Percentiles rank a stretch among this genome's conserved stretches.
Evolutionary conservation across 2,797 vertebrate species (phyloP).

Genomic region (Urocyon cinereoargenteus): DNA sequence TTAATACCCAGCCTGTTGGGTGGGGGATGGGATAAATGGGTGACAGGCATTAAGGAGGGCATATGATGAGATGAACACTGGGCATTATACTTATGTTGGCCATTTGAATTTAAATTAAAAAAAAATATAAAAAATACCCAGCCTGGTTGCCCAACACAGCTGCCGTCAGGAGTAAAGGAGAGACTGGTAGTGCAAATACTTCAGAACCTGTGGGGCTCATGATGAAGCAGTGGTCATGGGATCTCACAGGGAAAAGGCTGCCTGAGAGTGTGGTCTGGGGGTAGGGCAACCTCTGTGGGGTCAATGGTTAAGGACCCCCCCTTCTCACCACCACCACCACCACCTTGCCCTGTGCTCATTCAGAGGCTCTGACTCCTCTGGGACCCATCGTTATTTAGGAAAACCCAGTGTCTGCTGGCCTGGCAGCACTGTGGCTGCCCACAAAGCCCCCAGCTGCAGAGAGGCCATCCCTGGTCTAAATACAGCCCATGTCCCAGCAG

Average conservation of each 20-base stretch:
- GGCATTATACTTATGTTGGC: too few relatives aligned
- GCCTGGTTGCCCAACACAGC: not conserved
- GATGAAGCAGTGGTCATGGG: not conserved
- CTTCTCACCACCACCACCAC: not conserved
- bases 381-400: not conserved
- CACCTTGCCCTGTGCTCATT: not conserved
- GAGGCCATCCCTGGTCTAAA: not conserved
- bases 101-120: too few relatives aligned
- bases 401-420: not conserved
- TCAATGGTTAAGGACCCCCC: not conserved
- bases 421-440: not conserved
- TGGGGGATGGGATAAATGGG: too few relatives aligned
- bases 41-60: too few relatives aligned
- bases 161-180: not conserved
- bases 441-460: not conserved
- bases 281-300: rapidly evolving
- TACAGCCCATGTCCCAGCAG: not conserved
- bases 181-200: not conserved
- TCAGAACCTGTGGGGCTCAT: not conserved
- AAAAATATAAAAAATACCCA: not conserved
- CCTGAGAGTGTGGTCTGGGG: not conserved
- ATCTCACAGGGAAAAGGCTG: not conserved
- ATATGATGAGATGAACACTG: too few relatives aligned
- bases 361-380: not conserved
- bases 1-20: not conserved